Evolutionary conservation across 2,113 vertebrate genomes (phyloP).

Genomic region (Neodontobutis hainanensis): DNA sequence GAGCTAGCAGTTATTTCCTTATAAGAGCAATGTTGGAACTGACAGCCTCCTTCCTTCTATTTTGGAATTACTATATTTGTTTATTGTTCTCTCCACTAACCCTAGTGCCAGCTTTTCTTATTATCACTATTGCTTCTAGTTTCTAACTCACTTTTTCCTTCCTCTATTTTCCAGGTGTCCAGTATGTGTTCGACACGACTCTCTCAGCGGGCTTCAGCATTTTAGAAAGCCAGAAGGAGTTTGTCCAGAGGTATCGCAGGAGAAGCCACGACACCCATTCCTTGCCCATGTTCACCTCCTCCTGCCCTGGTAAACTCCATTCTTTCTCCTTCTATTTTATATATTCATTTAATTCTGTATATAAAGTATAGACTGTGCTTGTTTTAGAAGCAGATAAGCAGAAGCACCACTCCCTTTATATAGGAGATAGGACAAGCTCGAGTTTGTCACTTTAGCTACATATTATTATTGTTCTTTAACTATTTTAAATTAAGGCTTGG

Average conservation of each 20-base stretch:
- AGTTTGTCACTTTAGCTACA: neutral
- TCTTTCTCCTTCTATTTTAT: neutral
- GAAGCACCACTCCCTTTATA: constrained; percentile 68
- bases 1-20: too few relatives aligned
- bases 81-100: too few relatives aligned
- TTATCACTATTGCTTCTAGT: neutral
- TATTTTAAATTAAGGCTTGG: too few relatives aligned
- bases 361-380: neutral
- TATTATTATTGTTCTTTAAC: neutral
- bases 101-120: neutral
- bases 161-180: constrained; percentile 78
- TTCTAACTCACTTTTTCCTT: neutral
- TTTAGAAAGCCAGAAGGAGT: constrained; percentile 93
- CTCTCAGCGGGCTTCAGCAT: constrained; percentile 93
- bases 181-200: constrained; percentile 90
- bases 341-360: neutral
- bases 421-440: constrained; percentile 28
- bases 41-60: too few relatives aligned
- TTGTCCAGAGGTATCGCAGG: constrained; percentile 86
- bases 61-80: too few relatives aligned
- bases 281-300: constrained; percentile 95
- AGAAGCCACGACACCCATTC: constrained; percentile 85
- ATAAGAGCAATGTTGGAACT: too few relatives aligned
- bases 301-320: constrained; percentile 88
- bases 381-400: constrained; percentile 52